phyloP scores from a whole-genome alignment of 2,797 vertebrate species.

The Pseudotriccus pelzelni region DNA sequence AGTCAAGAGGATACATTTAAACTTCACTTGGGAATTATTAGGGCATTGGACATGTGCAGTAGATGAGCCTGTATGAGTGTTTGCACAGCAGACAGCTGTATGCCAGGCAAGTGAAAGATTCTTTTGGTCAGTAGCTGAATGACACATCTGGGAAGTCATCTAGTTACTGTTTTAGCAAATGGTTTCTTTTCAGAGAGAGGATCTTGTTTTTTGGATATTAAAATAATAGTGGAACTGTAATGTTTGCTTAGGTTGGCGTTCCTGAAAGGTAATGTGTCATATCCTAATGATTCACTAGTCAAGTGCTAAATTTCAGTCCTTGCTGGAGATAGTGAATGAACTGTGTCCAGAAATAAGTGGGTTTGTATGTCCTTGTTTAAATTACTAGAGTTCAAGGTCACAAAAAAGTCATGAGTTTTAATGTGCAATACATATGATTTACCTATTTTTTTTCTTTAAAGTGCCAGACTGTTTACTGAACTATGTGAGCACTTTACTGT shows the following conservation, averaged over 20 bases:
- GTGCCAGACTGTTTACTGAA: background rate
- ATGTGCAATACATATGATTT: background rate
- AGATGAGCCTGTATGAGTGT: background rate
- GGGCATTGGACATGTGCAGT: background rate
- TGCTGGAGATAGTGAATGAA: background rate
- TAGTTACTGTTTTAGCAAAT: background rate
- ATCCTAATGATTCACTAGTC: background rate
- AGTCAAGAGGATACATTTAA: background rate
- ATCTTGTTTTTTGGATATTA: background rate
- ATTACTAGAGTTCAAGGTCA: background rate
- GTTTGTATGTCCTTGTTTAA: background rate
- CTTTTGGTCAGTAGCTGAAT: background rate
- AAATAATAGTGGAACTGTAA: background rate
- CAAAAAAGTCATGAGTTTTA: background rate
- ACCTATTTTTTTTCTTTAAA: background rate
- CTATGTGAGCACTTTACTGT: background rate
- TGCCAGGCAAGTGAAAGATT: background rate
- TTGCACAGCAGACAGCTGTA: background rate
- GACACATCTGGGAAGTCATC: background rate
- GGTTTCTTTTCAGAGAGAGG: background rate
- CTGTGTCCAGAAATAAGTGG: constrained; percentile 5
- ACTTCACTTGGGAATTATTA: background rate
- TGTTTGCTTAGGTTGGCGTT: background rate
- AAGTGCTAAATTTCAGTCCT: constrained; percentile 17
- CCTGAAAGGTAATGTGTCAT: background rate